These are phyloP conservation scores for Drosophila sucinea DNA, from an alignment of 1,140 invertebrate species.

Conservation along the genomic window DNA sequence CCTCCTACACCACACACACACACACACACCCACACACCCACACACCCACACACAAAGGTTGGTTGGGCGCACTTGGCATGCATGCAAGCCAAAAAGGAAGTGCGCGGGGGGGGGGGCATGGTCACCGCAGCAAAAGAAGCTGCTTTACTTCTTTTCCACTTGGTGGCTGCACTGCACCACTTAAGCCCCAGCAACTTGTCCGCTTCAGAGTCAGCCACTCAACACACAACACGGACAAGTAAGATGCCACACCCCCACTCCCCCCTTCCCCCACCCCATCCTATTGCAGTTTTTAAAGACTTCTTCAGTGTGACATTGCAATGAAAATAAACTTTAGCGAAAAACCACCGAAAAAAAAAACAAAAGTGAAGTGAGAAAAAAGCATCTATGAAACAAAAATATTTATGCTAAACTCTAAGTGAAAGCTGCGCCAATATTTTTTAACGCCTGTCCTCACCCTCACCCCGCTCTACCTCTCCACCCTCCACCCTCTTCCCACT, in stretches of 20 bases:
- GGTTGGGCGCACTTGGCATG: slow-evolving; percentile 42
- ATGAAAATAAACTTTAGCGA: slow-evolving; percentile 57
- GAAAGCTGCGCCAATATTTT: slow-evolving; percentile 60
- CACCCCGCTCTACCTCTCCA: not conserved
- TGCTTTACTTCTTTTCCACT: slow-evolving; percentile 38
- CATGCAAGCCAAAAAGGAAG: slow-evolving; percentile 32
- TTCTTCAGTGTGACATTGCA: slow-evolving; percentile 58
- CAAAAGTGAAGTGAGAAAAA: slow-evolving; percentile 10
- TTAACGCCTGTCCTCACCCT: slow-evolving; percentile 28
- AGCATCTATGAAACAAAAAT: slow-evolving; percentile 65
- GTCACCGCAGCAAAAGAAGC: slow-evolving; percentile 19
- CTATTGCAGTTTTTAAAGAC: slow-evolving; percentile 21
- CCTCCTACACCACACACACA: not conserved
- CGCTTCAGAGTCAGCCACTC: slow-evolving; percentile 34
- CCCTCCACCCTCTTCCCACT: slow-evolving; percentile 29
- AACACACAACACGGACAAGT: slow-evolving; percentile 6
- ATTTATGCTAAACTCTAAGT: slow-evolving; percentile 72
- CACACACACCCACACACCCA: not conserved
- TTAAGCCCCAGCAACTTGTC: slow-evolving; percentile 60
- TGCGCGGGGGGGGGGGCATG: not conserved
- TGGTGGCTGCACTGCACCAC: slow-evolving; percentile 37
- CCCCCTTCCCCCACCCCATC: slow-evolving; percentile 18
- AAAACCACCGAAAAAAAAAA: slow-evolving; percentile 21
- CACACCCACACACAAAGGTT: not conserved
- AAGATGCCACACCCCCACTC: slow-evolving; percentile 26